Percentiles rank a stretch among this genome's conserved stretches.
phyloP scores from a whole-genome alignment of 2,113 vertebrate genomes.

The Oceanites oceanicus region DNA sequence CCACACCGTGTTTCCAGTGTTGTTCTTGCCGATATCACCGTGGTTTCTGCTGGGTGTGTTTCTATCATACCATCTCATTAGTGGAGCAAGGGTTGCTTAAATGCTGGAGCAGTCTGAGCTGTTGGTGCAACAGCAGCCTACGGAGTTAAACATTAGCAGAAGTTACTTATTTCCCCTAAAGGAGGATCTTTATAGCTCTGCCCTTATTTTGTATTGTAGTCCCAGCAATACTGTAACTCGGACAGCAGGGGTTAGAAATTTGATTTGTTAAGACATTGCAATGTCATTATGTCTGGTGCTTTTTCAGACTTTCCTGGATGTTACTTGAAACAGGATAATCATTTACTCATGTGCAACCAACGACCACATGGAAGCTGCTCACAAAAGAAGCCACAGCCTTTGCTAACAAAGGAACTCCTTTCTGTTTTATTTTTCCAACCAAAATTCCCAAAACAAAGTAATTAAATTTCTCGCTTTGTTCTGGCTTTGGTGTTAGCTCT shows the following conservation, averaged over 20 bases:
- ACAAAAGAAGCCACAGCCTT: not conserved
- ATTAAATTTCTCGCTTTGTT: not conserved
- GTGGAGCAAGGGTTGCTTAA: not conserved
- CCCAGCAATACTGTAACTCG: slow-evolving; percentile 1
- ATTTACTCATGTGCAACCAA: slow-evolving; percentile 40
- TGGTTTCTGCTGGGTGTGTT: not conserved
- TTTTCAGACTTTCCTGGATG: slow-evolving; percentile 48
- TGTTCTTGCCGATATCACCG: accelerated
- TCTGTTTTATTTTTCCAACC: slow-evolving; percentile 19
- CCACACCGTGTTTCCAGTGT: not conserved
- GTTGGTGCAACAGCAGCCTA: not conserved
- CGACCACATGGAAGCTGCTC: not conserved
- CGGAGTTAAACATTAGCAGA: not conserved
- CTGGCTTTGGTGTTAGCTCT: not conserved
- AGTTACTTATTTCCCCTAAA: not conserved
- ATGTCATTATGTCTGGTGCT: slow-evolving; percentile 11
- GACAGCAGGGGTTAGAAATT: slow-evolving; percentile 33
- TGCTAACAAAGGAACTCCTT: not conserved
- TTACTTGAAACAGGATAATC: slow-evolving; percentile 45
- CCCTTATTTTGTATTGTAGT: not conserved
- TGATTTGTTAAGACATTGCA: slow-evolving; percentile 34
- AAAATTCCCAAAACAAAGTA: not conserved
- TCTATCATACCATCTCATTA: accelerated
- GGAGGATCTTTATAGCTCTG: not conserved
- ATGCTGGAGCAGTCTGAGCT: not conserved